Base-by-base conservation (phyloP, 2,797 vertebrate genomes). In the Hoplostethus mediterraneus region DNA sequence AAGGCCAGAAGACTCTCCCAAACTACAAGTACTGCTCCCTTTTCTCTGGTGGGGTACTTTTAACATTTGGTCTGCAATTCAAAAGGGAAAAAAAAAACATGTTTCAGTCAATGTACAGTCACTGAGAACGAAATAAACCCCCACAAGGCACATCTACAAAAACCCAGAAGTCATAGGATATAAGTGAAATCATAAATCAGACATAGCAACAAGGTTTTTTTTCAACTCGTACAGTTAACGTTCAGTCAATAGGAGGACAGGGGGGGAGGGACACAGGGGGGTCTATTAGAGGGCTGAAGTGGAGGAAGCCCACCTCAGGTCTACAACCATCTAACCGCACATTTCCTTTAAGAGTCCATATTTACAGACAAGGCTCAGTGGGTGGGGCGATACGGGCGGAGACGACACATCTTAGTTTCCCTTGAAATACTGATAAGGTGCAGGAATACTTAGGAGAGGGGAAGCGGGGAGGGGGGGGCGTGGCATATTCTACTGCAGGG, bases 21-120 rank as follows among this genome's bases (percentile, higher is more conserved):
- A 93, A 93, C 93, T 97, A 97, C 77, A 96, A 96, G 94, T 94
- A 95, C 93, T 96, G 95, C 93, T 96, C 95, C 90, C 94, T 96
- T 95, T 97, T 96, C 94, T 94, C 81, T 93, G 95, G 94, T 94
- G 95, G 93, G 73, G 95, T 94, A 93, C 94, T 94, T 94, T 97
- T 97, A 94, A 97, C 93, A 95, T 95, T 92, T 93, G 94, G 90
- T 94, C 95, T 97, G 96, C 88, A 95, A 95, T 96, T 96, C 94
- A 96, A 96, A 95, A 94, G 93, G 94, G 91, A 78, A 84, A 89
- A 90, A 87, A 93, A 95, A 91, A 91, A 96, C 87, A 95, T 0
- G 66, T 92, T 95, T 94, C 92, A 95, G 94, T 94, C 82, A 90
- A 85, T 90, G 75, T 81, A 87, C 77, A 90, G 75, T 69, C 61